These are phyloP conservation scores for Ischnus inquisitorius DNA, from an alignment of 2,888 invertebrate genomes.

Conservation along the genomic window DNA sequence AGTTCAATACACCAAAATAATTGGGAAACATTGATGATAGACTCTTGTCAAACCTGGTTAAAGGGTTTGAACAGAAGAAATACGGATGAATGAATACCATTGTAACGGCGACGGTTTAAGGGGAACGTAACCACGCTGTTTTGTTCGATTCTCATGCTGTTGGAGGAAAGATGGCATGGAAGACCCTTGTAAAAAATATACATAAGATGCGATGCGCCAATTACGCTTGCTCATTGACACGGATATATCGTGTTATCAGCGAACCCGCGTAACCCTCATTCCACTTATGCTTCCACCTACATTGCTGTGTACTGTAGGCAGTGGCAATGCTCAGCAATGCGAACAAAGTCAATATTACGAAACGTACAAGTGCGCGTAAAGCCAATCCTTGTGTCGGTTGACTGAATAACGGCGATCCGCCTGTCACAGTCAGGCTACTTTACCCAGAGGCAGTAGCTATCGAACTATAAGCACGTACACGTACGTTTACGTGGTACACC, in stretches of 20 bases:
- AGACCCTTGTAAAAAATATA: too few species aligned
- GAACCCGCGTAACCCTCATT: not conserved
- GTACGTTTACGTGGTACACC: conserved; percentile 56
- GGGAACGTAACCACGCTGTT: too few species aligned
- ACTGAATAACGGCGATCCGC: conserved; percentile 79
- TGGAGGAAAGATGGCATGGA: too few species aligned
- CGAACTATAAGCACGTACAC: conserved; percentile 66
- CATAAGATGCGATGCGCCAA: not conserved
- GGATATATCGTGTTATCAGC: not conserved
- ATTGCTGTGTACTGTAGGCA: conserved; percentile 33
- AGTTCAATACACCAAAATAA: too few species aligned
- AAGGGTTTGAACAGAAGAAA: too few species aligned
- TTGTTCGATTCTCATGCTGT: too few species aligned
- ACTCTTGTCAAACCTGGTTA: too few species aligned
- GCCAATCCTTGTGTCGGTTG: conserved; percentile 75
- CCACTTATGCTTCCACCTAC: not conserved
- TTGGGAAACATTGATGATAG: too few species aligned
- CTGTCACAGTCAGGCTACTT: conserved; percentile 78
- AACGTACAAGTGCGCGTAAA: conserved; percentile 59
- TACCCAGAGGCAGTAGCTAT: conserved; percentile 63
- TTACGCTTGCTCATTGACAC: not conserved
- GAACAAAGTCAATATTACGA: conserved; percentile 66
- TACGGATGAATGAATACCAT: too few species aligned
- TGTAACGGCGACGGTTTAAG: too few species aligned
- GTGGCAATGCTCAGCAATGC: conserved; percentile 57